phyloP scores from a whole-genome alignment of 2,888 invertebrate species.

The Orthosia cruda region DNA sequence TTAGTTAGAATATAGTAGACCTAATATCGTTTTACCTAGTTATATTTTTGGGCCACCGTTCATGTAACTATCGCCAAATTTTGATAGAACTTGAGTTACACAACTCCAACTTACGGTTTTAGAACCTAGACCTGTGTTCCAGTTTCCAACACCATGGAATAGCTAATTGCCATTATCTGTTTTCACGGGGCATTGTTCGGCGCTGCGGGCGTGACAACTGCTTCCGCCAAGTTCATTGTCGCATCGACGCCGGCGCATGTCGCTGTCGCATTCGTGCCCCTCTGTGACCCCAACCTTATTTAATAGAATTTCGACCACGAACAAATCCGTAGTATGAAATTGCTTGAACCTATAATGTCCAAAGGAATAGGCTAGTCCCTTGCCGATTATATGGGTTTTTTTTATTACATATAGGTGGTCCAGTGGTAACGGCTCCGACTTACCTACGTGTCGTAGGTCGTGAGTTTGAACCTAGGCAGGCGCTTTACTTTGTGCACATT shows the following conservation, averaged over 20 bases:
- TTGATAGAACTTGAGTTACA: slow-evolving; percentile 4
- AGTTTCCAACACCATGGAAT: slow-evolving; percentile 67
- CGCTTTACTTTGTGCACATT: no score
- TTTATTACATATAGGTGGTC: no score
- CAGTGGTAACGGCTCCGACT: no score
- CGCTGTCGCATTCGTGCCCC: slow-evolving; percentile 69
- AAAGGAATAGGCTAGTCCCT: not conserved
- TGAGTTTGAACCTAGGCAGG: no score
- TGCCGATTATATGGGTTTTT: no score
- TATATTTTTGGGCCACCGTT: not conserved
- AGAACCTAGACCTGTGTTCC: slow-evolving; percentile 47
- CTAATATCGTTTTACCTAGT: not conserved
- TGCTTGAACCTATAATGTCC: not conserved
- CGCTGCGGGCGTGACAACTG: slow-evolving; percentile 88
- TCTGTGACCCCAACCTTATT: slow-evolving; percentile 77
- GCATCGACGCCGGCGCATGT: slow-evolving; percentile 73
- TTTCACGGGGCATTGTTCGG: slow-evolving; percentile 86
- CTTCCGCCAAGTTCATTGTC: slow-evolving; percentile 91
- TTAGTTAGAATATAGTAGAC: not conserved
- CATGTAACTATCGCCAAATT: not conserved
- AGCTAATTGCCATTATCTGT: slow-evolving; percentile 82
- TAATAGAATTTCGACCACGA: slow-evolving; percentile 36
- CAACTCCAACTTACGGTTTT: slow-evolving; percentile 27
- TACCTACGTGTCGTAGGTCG: no score
- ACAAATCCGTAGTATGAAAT: slow-evolving; percentile 1